Percentiles rank a stretch among this genome's conserved stretches.
phyloP scores from a whole-genome alignment of 2,113 vertebrate species.

The Bos indicus region DNA sequence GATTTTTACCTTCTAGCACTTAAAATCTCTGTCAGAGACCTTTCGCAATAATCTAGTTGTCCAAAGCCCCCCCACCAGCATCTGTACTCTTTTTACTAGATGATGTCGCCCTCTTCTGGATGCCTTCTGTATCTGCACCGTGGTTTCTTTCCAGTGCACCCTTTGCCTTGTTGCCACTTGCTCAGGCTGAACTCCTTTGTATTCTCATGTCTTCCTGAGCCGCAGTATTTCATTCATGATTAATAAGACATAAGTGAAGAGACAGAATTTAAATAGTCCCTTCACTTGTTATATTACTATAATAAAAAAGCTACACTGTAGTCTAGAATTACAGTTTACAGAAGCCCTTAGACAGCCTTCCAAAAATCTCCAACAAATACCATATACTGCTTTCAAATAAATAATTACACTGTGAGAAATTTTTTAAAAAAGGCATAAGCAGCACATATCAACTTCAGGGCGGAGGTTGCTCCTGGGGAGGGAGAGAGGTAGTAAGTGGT shows the following conservation, averaged over 20 bases:
- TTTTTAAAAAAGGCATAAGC: not conserved
- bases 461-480: not conserved
- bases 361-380: not conserved
- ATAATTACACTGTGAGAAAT: not conserved
- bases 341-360: not conserved
- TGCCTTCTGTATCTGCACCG: not conserved
- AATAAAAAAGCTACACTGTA: not conserved
- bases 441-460: not conserved
- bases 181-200: not conserved
- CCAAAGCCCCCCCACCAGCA: fast-evolving
- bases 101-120: conserved; percentile 51
- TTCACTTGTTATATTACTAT: not conserved
- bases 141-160: fast-evolving
- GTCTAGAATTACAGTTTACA: not conserved
- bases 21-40: not conserved
- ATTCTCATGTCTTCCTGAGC: not conserved
- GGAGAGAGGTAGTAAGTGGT: not conserved
- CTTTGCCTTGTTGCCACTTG: not conserved
- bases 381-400: not conserved
- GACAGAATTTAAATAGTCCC: not conserved
- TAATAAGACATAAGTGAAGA: not conserved
- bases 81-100: not conserved
- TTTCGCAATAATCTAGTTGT: not conserved
- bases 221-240: not conserved
- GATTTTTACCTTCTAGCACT: not conserved